Base-by-base conservation (phyloP, 2,888 invertebrate species). In the Brachypterus glaber region DNA sequence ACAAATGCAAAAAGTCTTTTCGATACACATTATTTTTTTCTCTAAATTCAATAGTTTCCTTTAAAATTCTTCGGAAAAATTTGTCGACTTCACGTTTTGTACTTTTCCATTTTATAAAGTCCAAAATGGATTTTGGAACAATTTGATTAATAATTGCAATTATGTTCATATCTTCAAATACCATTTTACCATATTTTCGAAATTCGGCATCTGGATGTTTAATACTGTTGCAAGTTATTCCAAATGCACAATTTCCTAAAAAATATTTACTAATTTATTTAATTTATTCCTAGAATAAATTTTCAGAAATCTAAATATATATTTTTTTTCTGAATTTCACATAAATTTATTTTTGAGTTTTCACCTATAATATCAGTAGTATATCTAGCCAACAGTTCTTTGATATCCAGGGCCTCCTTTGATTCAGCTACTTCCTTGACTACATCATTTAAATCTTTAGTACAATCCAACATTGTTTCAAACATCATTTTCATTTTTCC, bases 171-270 rank as follows among this genome's bases (percentile, higher is more conserved):
- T 58, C 54, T n/a, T n/a, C n/a, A 27, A 56, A 52, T 27, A 57
- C 45, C 8, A 24, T 14, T 25, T 45, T 50, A 4, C 45, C 49
- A 12, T 35, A 39, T 17, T 39, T 25, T n/a, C 40, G 21, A 52
- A 75, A 73, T 40, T 70, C 66, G 0, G 71, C 65, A 40, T 73
- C 63, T 1, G 70, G 59, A 50, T 70, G 64, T 30, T 66, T 63
- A 29, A 76, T 68, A 11, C 71, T 70, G 45, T 76, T 70, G 44
- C 71, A 70, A 42, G 75, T 71, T 7, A 77, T 63, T 12, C 76
- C 77, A 50, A 77, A 76, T 9, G 72, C 74, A 37, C 72, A n/a
- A n/a, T n/a, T n/a, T n/a, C n/a, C n/a, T n/a, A n/a, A n/a, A n/a
- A n/a, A n/a, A n/a, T n/a, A n/a, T 69, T 17, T 69, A 70, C 0